These are phyloP conservation scores for Pogonus chalceus DNA, from an alignment of 1,140 invertebrate species.

Conservation along the genomic window DNA sequence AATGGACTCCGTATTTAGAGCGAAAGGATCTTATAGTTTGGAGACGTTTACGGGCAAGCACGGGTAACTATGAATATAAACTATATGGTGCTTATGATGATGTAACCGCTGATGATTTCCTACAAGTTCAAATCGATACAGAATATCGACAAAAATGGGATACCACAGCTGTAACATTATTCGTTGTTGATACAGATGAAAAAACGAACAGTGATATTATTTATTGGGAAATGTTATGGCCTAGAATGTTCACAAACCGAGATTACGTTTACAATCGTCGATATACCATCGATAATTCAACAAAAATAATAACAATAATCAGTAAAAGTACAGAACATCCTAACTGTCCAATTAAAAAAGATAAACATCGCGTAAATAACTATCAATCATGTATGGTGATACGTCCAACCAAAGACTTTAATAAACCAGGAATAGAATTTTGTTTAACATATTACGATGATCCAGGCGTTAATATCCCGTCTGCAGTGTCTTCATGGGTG, in stretches of 20 bases:
- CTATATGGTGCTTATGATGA: slow-evolving; percentile 74
- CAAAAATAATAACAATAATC: slow-evolving; percentile 47
- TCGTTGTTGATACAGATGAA: slow-evolving; percentile 47
- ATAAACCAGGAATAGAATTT: slow-evolving; percentile 63
- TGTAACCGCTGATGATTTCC: slow-evolving; percentile 66
- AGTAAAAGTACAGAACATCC: slow-evolving; percentile 52
- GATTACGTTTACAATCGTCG: slow-evolving; percentile 78
- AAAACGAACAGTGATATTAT: slow-evolving; percentile 57
- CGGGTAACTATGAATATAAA: slow-evolving; percentile 71
- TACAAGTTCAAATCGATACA: slow-evolving; percentile 70
- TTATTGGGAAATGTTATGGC: slow-evolving; percentile 84
- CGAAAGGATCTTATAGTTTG: slow-evolving; percentile 71
- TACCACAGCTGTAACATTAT: slow-evolving; percentile 57
- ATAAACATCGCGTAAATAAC: slow-evolving; percentile 57
- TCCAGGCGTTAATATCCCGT: slow-evolving; percentile 62
- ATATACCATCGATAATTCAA: slow-evolving; percentile 48
- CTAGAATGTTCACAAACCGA: slow-evolving; percentile 71
- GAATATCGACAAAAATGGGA: slow-evolving; percentile 74
- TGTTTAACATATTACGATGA: slow-evolving; percentile 80
- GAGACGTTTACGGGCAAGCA: slow-evolving; percentile 56
- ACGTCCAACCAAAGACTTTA: slow-evolving; percentile 49
- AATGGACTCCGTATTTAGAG: slow-evolving; percentile 71
- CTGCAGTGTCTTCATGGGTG: slow-evolving; percentile 55
- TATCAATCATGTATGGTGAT: slow-evolving; percentile 86
- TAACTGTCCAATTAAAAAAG: slow-evolving; percentile 42